Evolutionary conservation across 2,113 vertebrate species (phyloP).

Genomic region (Quiscalus mexicanus): DNA sequence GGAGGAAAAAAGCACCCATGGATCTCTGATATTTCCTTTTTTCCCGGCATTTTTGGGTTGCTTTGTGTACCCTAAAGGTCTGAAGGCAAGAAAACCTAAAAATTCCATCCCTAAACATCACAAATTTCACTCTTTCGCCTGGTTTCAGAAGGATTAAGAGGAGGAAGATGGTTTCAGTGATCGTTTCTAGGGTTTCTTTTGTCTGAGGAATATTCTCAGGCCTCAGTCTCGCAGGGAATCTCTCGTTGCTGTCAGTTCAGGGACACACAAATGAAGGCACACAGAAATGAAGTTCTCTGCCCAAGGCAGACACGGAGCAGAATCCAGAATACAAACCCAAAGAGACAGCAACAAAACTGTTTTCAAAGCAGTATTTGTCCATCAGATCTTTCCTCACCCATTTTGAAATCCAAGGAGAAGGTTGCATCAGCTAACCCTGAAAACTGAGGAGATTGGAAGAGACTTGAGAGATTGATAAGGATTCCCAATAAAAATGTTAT

Average conservation of each 20-base stretch:
- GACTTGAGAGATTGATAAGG: not conserved
- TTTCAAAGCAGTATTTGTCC: not conserved
- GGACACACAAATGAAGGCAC: not conserved
- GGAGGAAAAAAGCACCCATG: not conserved
- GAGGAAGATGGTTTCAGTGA: too few species aligned
- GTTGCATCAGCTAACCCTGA: not conserved
- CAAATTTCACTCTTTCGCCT: too few species aligned
- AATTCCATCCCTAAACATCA: too few species aligned
- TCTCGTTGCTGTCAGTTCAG: constrained; percentile 33
- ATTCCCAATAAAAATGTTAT: not conserved
- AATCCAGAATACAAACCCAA: constrained; percentile 10
- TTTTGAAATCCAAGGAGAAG: not conserved
- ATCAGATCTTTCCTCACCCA: not conserved
- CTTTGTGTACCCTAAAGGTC: too few species aligned
- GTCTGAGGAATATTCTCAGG: not conserved
- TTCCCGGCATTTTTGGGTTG: too few species aligned
- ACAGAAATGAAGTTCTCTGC: constrained; percentile 26
- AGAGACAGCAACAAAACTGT: constrained; percentile 29
- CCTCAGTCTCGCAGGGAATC: not conserved
- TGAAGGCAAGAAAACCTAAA: too few species aligned
- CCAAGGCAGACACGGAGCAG: constrained; percentile 48
- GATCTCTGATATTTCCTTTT: not conserved
- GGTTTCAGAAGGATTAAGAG: too few species aligned
- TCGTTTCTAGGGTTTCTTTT: not conserved
- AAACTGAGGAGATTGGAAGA: not conserved